Base-by-base conservation (phyloP, 1,140 invertebrate genomes). In the Drosophila lacteicornis region DNA sequence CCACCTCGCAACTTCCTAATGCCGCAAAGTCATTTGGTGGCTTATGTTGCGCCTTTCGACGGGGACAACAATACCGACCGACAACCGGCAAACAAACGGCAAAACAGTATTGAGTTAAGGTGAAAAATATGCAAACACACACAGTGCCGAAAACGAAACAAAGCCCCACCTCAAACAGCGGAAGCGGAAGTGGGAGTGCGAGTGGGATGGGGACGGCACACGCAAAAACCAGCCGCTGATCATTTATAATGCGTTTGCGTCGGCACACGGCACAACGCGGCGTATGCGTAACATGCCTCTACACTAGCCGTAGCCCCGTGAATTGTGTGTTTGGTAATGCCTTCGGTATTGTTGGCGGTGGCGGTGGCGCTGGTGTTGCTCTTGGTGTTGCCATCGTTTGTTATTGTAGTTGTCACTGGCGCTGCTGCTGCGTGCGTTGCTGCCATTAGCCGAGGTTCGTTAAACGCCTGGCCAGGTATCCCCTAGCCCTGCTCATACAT, bases 11-110 rank as follows among this genome's bases (percentile, higher is more conserved):
- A 71, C 70, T 75, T 71, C 79, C 75, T 82, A 86, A 75, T 86
- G 82, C 83, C 82, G 74, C 83, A 86, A 86, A 86, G 82, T 87
- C 82, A 87, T 86, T 86, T 86, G 82, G 79, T 68, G 83, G 82
- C 82, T 86, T 86, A 76, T 51, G 79, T 49, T 68, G 59, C 73
- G 57, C 61, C 80, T 79, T 71, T 75, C 49, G 33, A 47, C 49
- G 60, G 55, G 49, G 50, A 61, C 53, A 56, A 56, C 61, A 49
- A 51, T 75, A 59, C 58, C 53, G 46, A 60, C 57, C 47, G 51
- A 75, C 56, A 56, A 42, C 45, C 50, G 53, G 53, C 53, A 56
- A 56, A 56, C 53, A 25, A 56, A 56, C 53, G 38, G 36, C 36
- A 56, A 53, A 67, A 71, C 56, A 57, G 58, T 47, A 73, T 79